Base-by-base conservation (phyloP, 2,113 vertebrate species). In the Peromyscus californicus region DNA sequence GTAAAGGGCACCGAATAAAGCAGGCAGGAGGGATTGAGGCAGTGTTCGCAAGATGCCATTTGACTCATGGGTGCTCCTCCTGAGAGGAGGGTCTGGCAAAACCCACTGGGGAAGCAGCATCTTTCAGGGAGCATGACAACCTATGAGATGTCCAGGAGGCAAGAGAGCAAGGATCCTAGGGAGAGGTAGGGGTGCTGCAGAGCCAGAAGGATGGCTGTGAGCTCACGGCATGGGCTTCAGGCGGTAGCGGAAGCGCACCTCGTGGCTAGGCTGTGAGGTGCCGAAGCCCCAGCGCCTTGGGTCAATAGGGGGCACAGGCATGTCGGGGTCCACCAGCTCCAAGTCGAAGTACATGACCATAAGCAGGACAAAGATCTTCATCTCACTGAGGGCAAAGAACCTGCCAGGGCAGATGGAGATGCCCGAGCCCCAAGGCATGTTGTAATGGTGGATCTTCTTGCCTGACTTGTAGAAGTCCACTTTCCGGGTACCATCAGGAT, bases 361-460 rank as follows among this genome's bases (percentile, higher is more conserved):
- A 86, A 99, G 97, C 92, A 99, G 99, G 70, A 98, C 91, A 97
- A 99, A 99, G 90, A 99, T 98, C 42, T 99, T 99, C 6, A 99
- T 98, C 98, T 99, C 99, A 22, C 98, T 99, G 0, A 97, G 90
- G 78, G 99, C 99, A 0, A 99, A 99, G 98, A 99, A 99, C 2
- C 99, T 98, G 0, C 99, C 99, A 0, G 99, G 99, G 65, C 99
- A 99, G 94, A 99, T 99, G 91, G 99, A 99, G 54, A 98, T 94
- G 0, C 99, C 99, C 0, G 99, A 99, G 0, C 99, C 99, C 99
- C 99, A 99, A 0, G 99, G 99, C 99, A 99, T 99, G 98, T 2
- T 99, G 98, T 98, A 99, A 48, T 99, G 99, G 93, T 99, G 99
- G 91, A 99, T 96, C 94, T 98, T 99, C 96, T 99, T 99, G 24